Evolutionary conservation across 2,888 invertebrate species (phyloP), one percentile per base, ranked within the genome.

Genomic region (Cordilura impudica): DNA sequence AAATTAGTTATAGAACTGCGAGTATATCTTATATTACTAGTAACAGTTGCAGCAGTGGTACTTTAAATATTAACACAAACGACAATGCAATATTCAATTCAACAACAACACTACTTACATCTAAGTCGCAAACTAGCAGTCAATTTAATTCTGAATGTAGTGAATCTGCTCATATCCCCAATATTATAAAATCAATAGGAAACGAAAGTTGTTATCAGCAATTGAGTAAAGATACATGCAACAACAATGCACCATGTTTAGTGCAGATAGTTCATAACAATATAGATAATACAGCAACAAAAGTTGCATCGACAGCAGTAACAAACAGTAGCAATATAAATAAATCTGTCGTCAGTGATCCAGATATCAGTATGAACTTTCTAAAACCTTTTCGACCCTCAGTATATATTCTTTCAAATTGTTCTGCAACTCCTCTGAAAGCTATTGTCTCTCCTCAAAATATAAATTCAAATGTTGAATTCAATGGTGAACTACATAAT

Each of bases 331-430:
- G 54, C 10, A 54, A 26, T 49, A 49, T 39, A 21, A 47, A 39
- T n/a, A 49, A 71, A 56, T 35, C 65, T 19, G n/a, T 47, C 19
- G 4, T 18, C 19, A 54, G 51, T 66, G 49, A 18, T 21, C 23
- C 45, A 26, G 77, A 75, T 35, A 71, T 70, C 53, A 83, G 79
- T 12, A 78, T 84, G 49, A 84, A 80, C 21, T 83, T 84, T 18
- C 81, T 86, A 5, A 88, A 88, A 56, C 87, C 89, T 4, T 82
- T 89, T 45, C 87, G 88, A 60, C 87, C 89, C 61, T 89, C 89
- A 12, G 86, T 89, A 26, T 88, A 88, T 78, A 87, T 89, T 79
- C 87, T 87, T 82, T 88, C 89, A 26, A 89, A 89, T 78, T 88
- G 87, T 69, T 85, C 87, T 71, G 53, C 73, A 31, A 86, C 87